Base-by-base conservation (phyloP, 2,888 invertebrate genomes). In the Epirrita christyi region DNA sequence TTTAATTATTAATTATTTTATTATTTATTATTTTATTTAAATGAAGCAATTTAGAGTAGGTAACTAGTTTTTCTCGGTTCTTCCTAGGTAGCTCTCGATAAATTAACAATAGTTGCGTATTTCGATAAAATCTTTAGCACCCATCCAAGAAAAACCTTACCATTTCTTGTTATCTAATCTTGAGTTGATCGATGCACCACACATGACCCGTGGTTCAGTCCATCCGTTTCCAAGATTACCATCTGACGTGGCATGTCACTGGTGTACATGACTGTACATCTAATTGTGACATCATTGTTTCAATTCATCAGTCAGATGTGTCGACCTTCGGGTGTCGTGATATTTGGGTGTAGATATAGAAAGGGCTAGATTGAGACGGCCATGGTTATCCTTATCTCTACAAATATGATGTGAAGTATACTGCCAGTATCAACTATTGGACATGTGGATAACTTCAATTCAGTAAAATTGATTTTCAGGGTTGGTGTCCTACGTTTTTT, bases 201-300 rank as follows among this genome's bases (percentile, higher is more conserved):
- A 55, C 55, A 55, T 59, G 59, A 59, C 59, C 59, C 40, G 8
- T n/a, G 43, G 59, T 55, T 59, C 66, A 63, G 59, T 64, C 63
- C 50, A 63, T 66, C 55, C 48, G 54, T 66, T 56, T 50, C 42
- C 15, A 36, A 37, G 49, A 51, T 55, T 37, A 43, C 5, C 38
- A 61, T 66, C 63, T 60, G 53, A 61, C 49, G 58, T 46, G 7
- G 32, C 59, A 57, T 79, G 80, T 79, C 81, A 76, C 73, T 80
- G 32, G 32, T 32, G 78, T 72, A 70, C 68, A 73, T 71, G 66
- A 74, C 66, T 70, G 63, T 63, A 64, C 65, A 66, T 83, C 74
- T 82, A 83, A 83, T 86, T 86, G 87, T 89, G 86, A 89, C 87
- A 82, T 89, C 88, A 87, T 81, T 83, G 82, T 83, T 84, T 84